Evolutionary conservation across 2,113 vertebrate genomes (phyloP).

Genomic region (Sylvilagus bachmani): DNA sequence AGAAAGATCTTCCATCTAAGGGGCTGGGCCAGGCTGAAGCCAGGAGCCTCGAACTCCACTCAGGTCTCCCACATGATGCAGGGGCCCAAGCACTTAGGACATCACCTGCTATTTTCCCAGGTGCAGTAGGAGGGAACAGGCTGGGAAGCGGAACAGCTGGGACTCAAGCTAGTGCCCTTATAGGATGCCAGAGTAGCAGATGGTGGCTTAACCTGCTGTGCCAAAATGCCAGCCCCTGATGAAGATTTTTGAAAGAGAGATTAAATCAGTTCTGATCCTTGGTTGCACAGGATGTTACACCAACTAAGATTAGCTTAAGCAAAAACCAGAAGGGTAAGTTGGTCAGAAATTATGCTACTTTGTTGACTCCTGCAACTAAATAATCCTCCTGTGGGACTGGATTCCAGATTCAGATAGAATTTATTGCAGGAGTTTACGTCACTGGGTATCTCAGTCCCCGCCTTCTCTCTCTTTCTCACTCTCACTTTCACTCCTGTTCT

Average conservation of each 20-base stretch:
- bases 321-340: too few species aligned
- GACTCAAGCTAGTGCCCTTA: too few species aligned
- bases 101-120: too few species aligned
- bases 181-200: too few species aligned
- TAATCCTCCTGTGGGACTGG: neutral
- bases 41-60: too few species aligned
- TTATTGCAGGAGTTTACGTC: neutral
- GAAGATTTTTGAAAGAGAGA: neutral
- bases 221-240: neutral
- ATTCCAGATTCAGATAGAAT: neutral
- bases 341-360: neutral
- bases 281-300: neutral
- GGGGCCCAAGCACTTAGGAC: too few species aligned
- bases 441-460: neutral
- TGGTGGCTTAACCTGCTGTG: too few species aligned
- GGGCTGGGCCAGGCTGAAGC: too few species aligned
- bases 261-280: neutral
- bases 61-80: too few species aligned
- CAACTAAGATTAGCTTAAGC: neutral
- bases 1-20: too few species aligned
- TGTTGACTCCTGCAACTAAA: neutral
- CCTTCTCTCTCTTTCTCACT: neutral
- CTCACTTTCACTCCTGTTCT: neutral
- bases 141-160: too few species aligned
- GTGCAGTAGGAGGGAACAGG: too few species aligned